Base-by-base conservation (phyloP, 2,797 vertebrate species). In the Pangasius macronema region DNA sequence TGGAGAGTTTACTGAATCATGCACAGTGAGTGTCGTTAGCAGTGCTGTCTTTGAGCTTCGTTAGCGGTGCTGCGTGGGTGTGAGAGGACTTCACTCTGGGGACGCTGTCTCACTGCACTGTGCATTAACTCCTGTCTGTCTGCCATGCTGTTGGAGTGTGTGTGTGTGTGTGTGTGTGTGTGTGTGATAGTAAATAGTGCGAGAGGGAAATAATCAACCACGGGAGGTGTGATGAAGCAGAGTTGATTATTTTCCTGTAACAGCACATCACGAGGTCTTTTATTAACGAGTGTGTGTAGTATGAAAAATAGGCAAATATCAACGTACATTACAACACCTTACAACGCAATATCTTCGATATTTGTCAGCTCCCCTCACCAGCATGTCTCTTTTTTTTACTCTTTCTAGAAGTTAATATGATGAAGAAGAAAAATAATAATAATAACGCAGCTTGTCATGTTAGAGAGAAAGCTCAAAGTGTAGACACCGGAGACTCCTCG, bases 131-230 rank as follows among this genome's bases (percentile, higher is more conserved):
- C 39, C 70, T 72, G 39, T 72, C 39, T 73, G 22, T 73, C 70
- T 24, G 70, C 68, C 33, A 22, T 3, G 36, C 68, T 42, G 70
- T 10, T 18, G n/a, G 13, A 33, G 70, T 1, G 9, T 24, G 70
- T 75, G 72, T 75, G 72, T 75, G 72, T 75, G 72, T 49, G 72
- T 46, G 39, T 73, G 72, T 73, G 70, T 73, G 70, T 73, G 70
- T 73, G 70, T 42, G 39, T 46, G 46, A 16, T 27, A 22, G 4
- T 80, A 80, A 36, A 80, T 57, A 80, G 8, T 0, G 76, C 76
- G 24, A 11, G 22, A 42, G 70, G 39, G 0, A 72, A 20, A 68
- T 36, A 68, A 33, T 63, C 3, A 30, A 67, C 2, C 11, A 63
- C 27, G 3, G 10, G n/a, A 4, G 63, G 27, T 65, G 63, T 13